A percentile compares a stretch with the other conserved stretches of the same genome.
Evolutionary conservation across 2,888 invertebrate genomes (phyloP).

Genomic region (Xylota segnis): DNA sequence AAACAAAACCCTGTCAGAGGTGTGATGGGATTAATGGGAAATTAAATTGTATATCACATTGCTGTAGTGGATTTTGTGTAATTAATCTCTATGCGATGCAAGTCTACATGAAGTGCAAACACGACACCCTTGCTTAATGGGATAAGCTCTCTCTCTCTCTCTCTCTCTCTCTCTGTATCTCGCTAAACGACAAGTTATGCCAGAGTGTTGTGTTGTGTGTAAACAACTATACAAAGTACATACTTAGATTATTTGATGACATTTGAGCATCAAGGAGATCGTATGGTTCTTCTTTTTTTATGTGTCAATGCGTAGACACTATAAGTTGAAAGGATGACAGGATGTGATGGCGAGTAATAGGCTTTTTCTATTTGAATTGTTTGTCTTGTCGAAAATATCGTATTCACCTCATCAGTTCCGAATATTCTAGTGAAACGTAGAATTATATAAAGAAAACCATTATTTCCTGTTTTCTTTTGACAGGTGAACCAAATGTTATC

Average conservation of each 20-base stretch:
- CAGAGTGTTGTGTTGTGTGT: slow-evolving; percentile 34
- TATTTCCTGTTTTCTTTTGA: too few relatives aligned
- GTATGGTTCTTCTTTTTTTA: too few relatives aligned
- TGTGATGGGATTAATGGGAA: slow-evolving; percentile 46
- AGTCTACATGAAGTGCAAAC: slow-evolving; percentile 42
- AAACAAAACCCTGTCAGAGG: slow-evolving; percentile 19
- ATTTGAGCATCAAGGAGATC: neutral
- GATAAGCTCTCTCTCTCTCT: slow-evolving; percentile 31
- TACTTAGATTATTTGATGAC: slow-evolving; percentile 52
- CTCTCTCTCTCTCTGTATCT: neutral
- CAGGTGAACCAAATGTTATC: too few relatives aligned
- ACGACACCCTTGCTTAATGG: slow-evolving; percentile 41
- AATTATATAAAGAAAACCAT: too few relatives aligned
- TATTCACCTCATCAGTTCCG: too few relatives aligned
- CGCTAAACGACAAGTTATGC: slow-evolving; percentile 31
- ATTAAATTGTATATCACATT: slow-evolving; percentile 47
- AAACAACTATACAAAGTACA: slow-evolving; percentile 28
- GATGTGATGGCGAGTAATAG: too few relatives aligned
- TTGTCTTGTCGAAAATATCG: too few relatives aligned
- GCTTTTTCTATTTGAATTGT: too few relatives aligned
- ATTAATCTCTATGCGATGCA: slow-evolving; percentile 54
- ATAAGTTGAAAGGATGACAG: too few relatives aligned
- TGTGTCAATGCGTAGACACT: too few relatives aligned
- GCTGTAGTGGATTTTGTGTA: slow-evolving; percentile 54
- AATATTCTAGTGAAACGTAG: too few relatives aligned